Evolutionary conservation across 2,888 invertebrate genomes (phyloP).

Genomic region (Exephanes ischioxanthus): DNA sequence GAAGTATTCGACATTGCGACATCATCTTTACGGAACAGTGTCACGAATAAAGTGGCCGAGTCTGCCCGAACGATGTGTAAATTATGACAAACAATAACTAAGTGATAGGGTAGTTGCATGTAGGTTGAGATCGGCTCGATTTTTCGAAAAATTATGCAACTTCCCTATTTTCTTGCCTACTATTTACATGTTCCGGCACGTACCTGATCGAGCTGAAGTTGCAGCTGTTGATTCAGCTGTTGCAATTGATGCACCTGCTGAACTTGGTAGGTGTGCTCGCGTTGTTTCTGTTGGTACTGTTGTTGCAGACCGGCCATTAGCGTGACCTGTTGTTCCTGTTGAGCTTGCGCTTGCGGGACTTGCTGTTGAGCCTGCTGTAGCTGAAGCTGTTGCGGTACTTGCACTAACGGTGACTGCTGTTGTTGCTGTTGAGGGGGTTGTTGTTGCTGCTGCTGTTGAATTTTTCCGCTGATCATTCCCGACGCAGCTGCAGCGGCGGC

Average conservation of each 20-base stretch:
- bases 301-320: slow-evolving; percentile 83
- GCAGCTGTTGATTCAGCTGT: slow-evolving; percentile 83
- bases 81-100: slow-evolving; percentile 8
- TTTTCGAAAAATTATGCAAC: neutral
- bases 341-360: slow-evolving; percentile 64
- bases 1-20: slow-evolving; percentile 29
- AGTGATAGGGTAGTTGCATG: slow-evolving; percentile 13
- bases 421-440: slow-evolving; percentile 86
- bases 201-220: slow-evolving; percentile 82
- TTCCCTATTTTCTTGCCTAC: neutral
- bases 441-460: slow-evolving; percentile 80
- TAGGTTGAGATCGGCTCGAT: neutral
- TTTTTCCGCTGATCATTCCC: slow-evolving; percentile 72
- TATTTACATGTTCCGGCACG: neutral
- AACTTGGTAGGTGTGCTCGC: slow-evolving; percentile 81
- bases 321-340: slow-evolving; percentile 78
- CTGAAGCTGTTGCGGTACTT: slow-evolving; percentile 46
- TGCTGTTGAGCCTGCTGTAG: slow-evolving; percentile 63
- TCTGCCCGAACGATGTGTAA: neutral
- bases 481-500: slow-evolving; percentile 69
- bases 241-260: slow-evolving; percentile 83
- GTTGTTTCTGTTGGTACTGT: slow-evolving; percentile 80
- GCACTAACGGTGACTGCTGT: slow-evolving; percentile 84
- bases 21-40: slow-evolving; percentile 5
- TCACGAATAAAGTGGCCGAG: slow-evolving; percentile 5